Evolutionary conservation across 2,888 invertebrate species (phyloP).

Genomic region (Lobophora halterata): DNA sequence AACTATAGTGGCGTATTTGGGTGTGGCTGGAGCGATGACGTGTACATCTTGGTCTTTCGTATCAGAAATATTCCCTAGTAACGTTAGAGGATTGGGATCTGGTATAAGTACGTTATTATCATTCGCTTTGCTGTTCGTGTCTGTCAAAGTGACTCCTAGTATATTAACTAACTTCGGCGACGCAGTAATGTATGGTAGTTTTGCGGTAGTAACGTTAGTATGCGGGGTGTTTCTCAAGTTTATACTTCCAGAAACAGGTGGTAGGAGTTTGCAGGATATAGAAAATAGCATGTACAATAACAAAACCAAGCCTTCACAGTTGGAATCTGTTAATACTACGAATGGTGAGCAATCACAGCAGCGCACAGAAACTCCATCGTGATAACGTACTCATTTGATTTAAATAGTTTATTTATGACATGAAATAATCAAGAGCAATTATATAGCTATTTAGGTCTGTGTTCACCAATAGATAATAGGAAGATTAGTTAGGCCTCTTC

Average conservation of each 20-base stretch:
- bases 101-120: constrained; percentile 45
- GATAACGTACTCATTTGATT: no score
- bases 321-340: not conserved
- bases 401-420: no score
- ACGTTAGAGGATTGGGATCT: constrained; percentile 51
- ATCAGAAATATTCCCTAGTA: constrained; percentile 50
- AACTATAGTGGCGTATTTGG: constrained; percentile 42
- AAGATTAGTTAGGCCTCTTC: no score
- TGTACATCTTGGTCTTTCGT: constrained; percentile 51
- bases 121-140: constrained; percentile 43
- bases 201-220: constrained; percentile 38
- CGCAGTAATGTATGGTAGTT: constrained; percentile 40
- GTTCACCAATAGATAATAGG: no score
- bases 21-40: constrained; percentile 37
- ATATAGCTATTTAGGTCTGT: no score
- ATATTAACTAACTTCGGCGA: constrained; percentile 41
- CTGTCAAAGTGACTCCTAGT: constrained; percentile 47
- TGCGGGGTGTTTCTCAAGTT: constrained; percentile 38
- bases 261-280: constrained; percentile 86
- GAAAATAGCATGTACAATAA: constrained; percentile 59
- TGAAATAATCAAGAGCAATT: no score
- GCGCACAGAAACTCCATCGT: no score
- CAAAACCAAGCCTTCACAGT: no score
- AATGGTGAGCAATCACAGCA: no score
- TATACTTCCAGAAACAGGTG: constrained; percentile 56